Evolutionary conservation across 2,113 vertebrate species (phyloP).

Genomic region (Cricetomys ansorgei): DNA sequence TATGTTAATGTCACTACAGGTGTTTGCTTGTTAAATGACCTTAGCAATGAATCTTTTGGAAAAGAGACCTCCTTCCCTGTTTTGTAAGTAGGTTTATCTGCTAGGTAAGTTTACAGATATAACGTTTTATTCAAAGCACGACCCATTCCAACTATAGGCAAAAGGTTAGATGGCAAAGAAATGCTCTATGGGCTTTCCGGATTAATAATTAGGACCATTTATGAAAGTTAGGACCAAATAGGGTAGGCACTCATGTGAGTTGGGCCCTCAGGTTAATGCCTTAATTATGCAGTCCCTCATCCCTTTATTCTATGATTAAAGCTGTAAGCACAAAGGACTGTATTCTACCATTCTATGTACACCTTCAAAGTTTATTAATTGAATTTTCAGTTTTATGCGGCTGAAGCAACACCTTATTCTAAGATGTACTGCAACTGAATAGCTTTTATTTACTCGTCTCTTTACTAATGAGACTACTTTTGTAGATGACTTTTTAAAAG

Average conservation of each 20-base stretch:
- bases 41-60: slow-evolving; percentile 47
- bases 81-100: slow-evolving; percentile 5
- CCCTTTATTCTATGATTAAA: slow-evolving; percentile 13
- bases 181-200: not conserved
- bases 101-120: not conserved
- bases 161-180: not conserved
- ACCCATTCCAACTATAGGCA: not conserved
- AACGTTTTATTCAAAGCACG: slow-evolving; percentile 45
- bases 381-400: slow-evolving; percentile 29
- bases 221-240: not conserved
- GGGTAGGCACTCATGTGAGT: not conserved
- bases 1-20: slow-evolving; percentile 20
- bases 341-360: not conserved
- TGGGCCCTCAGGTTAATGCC: not conserved
- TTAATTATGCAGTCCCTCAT: not conserved
- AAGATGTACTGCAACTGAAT: not conserved
- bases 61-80: not conserved
- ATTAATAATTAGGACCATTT: not conserved
- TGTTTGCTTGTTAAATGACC: slow-evolving; percentile 48
- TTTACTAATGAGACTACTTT: slow-evolving; percentile 51
- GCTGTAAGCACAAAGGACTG: not conserved
- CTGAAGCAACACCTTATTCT: not conserved
- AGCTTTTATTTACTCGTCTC: not conserved
- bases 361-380: not conserved
- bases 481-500: not conserved